Evolutionary conservation across 2,113 vertebrate genomes (phyloP).

Genomic region (Marcusenius ussheri): DNA sequence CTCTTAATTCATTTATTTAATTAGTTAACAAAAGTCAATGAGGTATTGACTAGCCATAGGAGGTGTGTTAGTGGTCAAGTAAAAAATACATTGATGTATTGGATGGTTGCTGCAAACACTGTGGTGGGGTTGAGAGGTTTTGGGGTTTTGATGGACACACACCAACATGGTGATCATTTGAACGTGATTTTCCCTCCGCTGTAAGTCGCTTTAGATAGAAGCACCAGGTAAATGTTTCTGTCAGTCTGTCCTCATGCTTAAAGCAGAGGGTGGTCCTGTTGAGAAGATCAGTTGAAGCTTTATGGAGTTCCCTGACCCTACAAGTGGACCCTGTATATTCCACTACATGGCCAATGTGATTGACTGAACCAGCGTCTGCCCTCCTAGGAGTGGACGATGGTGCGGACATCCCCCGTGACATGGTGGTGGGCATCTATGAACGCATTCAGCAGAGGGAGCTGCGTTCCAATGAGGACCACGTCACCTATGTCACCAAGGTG

Average conservation of each 20-base stretch:
- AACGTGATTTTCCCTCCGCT: not conserved
- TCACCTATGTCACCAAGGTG: constrained; percentile 95
- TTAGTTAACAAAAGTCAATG: too few relatives aligned
- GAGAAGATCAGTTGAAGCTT: not conserved
- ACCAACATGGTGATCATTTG: too few relatives aligned
- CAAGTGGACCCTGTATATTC: not conserved
- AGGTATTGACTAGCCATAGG: too few relatives aligned
- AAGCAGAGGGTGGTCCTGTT: not conserved
- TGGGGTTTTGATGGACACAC: too few relatives aligned
- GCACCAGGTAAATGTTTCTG: not conserved
- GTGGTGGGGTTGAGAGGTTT: too few relatives aligned
- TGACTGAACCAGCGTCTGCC: not conserved
- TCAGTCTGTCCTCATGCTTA: not conserved
- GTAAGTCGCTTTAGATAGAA: not conserved
- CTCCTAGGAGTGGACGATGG: constrained; percentile 87
- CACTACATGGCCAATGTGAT: not conserved
- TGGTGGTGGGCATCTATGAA: constrained; percentile 95
- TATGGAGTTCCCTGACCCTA: not conserved
- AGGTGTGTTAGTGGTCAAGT: too few relatives aligned
- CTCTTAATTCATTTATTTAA: too few relatives aligned
- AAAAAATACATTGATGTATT: too few relatives aligned
- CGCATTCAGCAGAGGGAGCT: constrained; percentile 94
- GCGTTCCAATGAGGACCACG: constrained; percentile 94
- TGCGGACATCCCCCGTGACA: constrained; percentile 91
- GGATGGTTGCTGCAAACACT: too few relatives aligned